Conservation (phyloP, 2,797 vertebrate species). For the Lates japonicus region DNA sequence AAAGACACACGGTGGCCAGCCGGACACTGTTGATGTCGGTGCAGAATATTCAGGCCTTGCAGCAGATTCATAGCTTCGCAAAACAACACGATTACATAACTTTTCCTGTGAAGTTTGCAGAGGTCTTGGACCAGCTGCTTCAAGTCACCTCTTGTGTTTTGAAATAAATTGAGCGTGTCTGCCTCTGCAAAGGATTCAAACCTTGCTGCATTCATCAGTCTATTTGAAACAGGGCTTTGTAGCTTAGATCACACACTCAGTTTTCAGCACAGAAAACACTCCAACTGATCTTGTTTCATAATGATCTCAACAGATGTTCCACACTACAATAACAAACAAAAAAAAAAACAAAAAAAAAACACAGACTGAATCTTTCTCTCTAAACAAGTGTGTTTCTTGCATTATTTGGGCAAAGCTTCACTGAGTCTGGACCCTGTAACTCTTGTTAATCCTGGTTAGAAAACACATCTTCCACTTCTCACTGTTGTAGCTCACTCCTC, state of each 20-base stretch:
- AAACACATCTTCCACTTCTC: slow-evolving; percentile 58
- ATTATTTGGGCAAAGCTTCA: slow-evolving; percentile 29
- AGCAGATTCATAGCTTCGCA: slow-evolving; percentile 33
- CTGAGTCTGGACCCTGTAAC: slow-evolving; percentile 31
- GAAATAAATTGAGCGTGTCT: slow-evolving; percentile 42
- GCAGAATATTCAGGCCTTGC: slow-evolving; percentile 38
- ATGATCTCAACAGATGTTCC: slow-evolving; percentile 15
- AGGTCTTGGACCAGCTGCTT: slow-evolving; percentile 50
- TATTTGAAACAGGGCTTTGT: slow-evolving; percentile 32
- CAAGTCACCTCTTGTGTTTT: slow-evolving; percentile 30
- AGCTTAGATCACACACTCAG: neutral
- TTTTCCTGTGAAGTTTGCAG: slow-evolving; percentile 34
- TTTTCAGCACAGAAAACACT: slow-evolving; percentile 7
- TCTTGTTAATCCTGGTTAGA: slow-evolving; percentile 47
- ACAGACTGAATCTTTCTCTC: slow-evolving; percentile 3
- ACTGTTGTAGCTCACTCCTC: slow-evolving; percentile 59
- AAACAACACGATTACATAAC: slow-evolving; percentile 63
- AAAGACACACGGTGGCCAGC: slow-evolving; percentile 21
- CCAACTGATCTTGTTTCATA: slow-evolving; percentile 24
- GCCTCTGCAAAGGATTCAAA: slow-evolving; percentile 18
- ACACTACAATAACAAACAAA: slow-evolving; percentile 6
- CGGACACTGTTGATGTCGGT: slow-evolving; percentile 1
- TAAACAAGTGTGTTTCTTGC: slow-evolving; percentile 28
- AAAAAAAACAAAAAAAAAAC: slow-evolving; percentile 14
- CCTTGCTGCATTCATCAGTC: slow-evolving; percentile 11